Conservation (phyloP, 2,888 invertebrate species). For the Meloe dianella region DNA sequence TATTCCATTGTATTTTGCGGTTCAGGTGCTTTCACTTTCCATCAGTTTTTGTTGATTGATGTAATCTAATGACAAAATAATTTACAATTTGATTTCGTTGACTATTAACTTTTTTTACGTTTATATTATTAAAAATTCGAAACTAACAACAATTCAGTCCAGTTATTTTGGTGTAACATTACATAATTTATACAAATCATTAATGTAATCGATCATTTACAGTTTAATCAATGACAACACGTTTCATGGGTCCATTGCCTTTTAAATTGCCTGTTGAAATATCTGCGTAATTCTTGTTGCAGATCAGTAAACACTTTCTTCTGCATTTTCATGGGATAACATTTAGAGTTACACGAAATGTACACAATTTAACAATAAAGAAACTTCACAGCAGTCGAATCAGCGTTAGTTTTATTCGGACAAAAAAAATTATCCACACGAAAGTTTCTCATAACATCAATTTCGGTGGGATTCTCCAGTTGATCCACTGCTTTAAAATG, state of each 20-base stretch:
- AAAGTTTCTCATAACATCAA: too few relatives aligned
- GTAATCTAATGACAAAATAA: conserved; percentile 40
- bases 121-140: background rate
- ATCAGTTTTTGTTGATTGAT: conserved; percentile 41
- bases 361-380: too few relatives aligned
- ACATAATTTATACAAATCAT: background rate
- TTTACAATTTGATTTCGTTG: conserved; percentile 19
- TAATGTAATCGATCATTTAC: background rate
- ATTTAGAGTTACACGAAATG: too few relatives aligned
- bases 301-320: background rate
- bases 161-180: background rate
- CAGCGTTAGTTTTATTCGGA: too few relatives aligned
- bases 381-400: too few relatives aligned
- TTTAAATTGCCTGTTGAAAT: background rate
- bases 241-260: background rate
- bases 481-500: too few relatives aligned
- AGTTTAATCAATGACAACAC: background rate
- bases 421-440: too few relatives aligned
- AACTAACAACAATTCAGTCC: background rate
- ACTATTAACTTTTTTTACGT: background rate
- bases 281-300: background rate
- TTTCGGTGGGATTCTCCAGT: too few relatives aligned
- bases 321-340: background rate
- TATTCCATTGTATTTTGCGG: conserved; percentile 54
- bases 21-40: conserved; percentile 49